Conservation (phyloP, 2,888 invertebrate genomes). For the Apamea sordens region DNA sequence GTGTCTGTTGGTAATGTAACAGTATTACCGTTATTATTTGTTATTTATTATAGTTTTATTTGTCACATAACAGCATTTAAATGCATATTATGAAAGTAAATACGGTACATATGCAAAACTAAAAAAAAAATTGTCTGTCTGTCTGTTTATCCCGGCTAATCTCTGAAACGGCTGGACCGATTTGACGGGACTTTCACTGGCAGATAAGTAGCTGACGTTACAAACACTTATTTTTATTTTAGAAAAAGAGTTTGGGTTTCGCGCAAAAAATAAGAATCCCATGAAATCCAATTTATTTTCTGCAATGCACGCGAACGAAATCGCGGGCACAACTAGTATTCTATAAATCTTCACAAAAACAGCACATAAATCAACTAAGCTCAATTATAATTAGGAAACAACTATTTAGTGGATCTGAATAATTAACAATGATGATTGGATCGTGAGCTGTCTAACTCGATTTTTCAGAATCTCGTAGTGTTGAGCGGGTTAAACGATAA, state of each 20-base stretch:
- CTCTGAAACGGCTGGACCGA: neutral
- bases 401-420: constrained; percentile 1
- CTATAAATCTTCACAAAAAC: constrained; percentile 15
- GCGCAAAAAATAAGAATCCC: too few relatives aligned
- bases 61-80: neutral
- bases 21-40: too few relatives aligned
- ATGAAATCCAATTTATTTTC: too few relatives aligned
- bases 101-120: neutral
- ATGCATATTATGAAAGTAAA: too few relatives aligned
- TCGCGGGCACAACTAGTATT: neutral
- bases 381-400: constrained; percentile 24
- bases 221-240: neutral
- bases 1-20: neutral
- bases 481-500: constrained; percentile 10
- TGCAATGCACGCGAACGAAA: neutral
- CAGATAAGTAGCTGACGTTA: neutral
- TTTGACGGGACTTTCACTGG: neutral
- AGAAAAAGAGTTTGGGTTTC: too few relatives aligned
- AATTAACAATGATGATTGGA: constrained; percentile 22
- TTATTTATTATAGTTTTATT: too few relatives aligned
- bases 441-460: constrained; percentile 8
- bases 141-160: neutral
- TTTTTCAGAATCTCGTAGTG: constrained; percentile 19
- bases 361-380: constrained; percentile 20
- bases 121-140: neutral